Evolutionary conservation across 2,113 vertebrate genomes (phyloP).

Genomic region (Maccullochella peelii): DNA sequence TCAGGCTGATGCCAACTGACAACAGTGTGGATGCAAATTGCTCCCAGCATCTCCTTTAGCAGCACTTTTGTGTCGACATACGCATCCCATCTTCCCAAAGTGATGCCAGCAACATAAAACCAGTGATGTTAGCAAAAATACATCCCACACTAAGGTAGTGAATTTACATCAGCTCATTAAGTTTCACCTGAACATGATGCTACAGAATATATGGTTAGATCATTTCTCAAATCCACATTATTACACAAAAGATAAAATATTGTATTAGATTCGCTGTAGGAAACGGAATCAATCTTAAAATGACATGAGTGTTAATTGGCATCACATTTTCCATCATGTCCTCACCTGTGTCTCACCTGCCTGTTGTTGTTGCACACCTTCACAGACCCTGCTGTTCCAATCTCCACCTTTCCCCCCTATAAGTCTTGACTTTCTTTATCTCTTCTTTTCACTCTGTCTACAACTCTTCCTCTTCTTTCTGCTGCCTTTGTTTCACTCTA

Average conservation of each 20-base stretch:
- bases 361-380: slow-evolving; percentile 64
- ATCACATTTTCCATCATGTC: slow-evolving; percentile 22
- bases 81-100: slow-evolving; percentile 43
- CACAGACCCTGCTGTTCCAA: slow-evolving; percentile 80
- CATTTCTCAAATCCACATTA: neutral
- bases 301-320: slow-evolving; percentile 7
- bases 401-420: slow-evolving; percentile 44
- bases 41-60: slow-evolving; percentile 48
- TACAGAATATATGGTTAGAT: neutral
- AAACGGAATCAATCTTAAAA: neutral
- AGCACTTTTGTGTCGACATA: slow-evolving; percentile 33
- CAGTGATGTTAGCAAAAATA: slow-evolving; percentile 18
- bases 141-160: neutral
- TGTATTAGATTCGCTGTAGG: neutral
- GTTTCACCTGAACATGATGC: neutral
- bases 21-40: slow-evolving; percentile 47
- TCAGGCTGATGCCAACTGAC: slow-evolving; percentile 45
- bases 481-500: slow-evolving; percentile 52
- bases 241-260: slow-evolving; percentile 6
- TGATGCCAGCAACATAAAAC: slow-evolving; percentile 28
- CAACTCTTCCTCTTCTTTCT: slow-evolving; percentile 62
- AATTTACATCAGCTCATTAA: slow-evolving; percentile 34
- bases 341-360: slow-evolving; percentile 84
- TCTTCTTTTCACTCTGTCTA: slow-evolving; percentile 51
- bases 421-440: slow-evolving; percentile 58